Base-by-base conservation (phyloP, 2,888 invertebrate species). In the Nudaria mundana region DNA sequence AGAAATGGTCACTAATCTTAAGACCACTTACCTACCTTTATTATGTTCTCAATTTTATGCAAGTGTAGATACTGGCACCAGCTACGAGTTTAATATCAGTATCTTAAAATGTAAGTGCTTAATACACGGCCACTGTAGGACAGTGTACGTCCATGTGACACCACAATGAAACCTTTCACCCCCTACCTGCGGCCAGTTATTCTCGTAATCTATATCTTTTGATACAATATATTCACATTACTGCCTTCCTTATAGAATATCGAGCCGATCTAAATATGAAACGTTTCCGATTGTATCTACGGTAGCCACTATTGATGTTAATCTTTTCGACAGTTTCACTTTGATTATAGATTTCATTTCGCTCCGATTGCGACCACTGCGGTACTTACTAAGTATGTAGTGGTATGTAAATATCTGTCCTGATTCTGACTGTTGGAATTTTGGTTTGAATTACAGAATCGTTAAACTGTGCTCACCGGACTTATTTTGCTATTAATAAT, bases 81-180 rank as follows among this genome's bases (percentile, higher is more conserved):
- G 8, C 7, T 14, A 28, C 5, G 13, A 3, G 13, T 28, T 14
- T 14, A 28, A 14, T 14, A 14, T 14, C 13, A n/a, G 14, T 28
- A 28, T 14, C 28, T 23, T 15, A 23, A 24, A 24, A 10, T 18
- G 15, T 12, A 25, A 11, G 8, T 10, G 11, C 12, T 25, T n/a
- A 18, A 11, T 18, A 12, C 18, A 12, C 34, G 14, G n/a, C 7
- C 20, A 18, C 18, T 20, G 20, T 5, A n/a, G 23, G 3, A 23
- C 32, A 11, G 20, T 10, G 14, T 23, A 18, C 34, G 44, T 45
- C 48, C 15, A 52, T 55, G 37, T 66, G 75, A 72, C 75, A 74
- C 57, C 64, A 72, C 72, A 74, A 75, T 70, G 68, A 67, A 54
- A 63, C 72, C 73, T 74, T 72, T 74, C 71, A 71, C 71, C 71